phyloP scores from a whole-genome alignment of 2,888 invertebrate genomes.

The Steromphala cineraria region DNA sequence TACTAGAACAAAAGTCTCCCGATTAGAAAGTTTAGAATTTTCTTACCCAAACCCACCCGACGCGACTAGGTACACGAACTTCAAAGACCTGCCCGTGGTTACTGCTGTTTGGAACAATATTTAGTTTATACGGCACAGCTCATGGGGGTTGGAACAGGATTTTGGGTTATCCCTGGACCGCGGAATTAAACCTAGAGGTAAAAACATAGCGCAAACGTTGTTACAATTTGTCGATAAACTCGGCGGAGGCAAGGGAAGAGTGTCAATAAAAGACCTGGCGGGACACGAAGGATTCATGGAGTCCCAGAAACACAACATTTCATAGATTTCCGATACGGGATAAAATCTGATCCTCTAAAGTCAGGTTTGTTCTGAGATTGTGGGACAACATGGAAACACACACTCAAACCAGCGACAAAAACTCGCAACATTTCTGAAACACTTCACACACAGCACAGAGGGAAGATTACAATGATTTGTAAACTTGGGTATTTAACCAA shows the following conservation, averaged over 20 bases:
- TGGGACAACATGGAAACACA: background rate
- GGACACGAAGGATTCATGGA: conserved; percentile 4
- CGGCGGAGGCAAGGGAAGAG: background rate
- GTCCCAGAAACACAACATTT: conserved; percentile 21
- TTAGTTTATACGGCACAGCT: conserved; percentile 26
- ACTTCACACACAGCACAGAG: background rate
- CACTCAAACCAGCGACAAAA: conserved; percentile 16
- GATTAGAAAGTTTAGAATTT: conserved; percentile 41
- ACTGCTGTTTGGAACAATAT: conserved; percentile 20
- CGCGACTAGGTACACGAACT: conserved; percentile 23
- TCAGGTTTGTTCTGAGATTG: conserved; percentile 36
- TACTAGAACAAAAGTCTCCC: conserved; percentile 38
- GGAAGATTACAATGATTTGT: conserved; percentile 15
- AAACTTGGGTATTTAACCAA: conserved; percentile 14
- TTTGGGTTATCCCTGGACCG: conserved; percentile 21
- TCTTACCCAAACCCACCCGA: conserved; percentile 32
- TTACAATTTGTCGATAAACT: conserved; percentile 19
- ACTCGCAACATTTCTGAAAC: conserved; percentile 19
- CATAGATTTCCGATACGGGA: conserved; percentile 27
- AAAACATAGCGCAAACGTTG: conserved; percentile 31
- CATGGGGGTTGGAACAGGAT: conserved; percentile 25
- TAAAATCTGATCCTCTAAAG: conserved; percentile 18
- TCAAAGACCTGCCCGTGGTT: conserved; percentile 36
- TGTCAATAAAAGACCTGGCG: conserved; percentile 18
- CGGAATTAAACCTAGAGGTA: conserved; percentile 28